Evolutionary conservation across 2,888 invertebrate genomes (phyloP), one percentile per base, ranked within the genome.

Genomic region (Brachycybe producta): DNA sequence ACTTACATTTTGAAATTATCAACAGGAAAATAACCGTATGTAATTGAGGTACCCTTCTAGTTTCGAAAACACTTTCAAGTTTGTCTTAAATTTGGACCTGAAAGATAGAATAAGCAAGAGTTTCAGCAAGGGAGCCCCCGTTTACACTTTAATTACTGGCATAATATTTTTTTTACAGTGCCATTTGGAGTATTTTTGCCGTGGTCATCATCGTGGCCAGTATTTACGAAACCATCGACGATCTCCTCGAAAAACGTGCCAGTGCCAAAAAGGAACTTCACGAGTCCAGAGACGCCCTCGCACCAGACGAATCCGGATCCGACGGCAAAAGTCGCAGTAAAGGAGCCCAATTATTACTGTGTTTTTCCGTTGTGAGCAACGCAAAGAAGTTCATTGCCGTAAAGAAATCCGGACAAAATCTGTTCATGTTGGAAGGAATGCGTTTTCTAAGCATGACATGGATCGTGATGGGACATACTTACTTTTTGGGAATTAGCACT

Each of bases 391-490:
- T 75, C 35, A 61, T 73, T n/a, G 61, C 62, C 28, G 68, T 69
- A 0, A 62, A 64, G 15, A 46, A 66, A 3, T 55, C 60, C 3
- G 34, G 58, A 0, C 65, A 68, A 15, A 61, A 68, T 1, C 56
- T 76, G 1, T 56, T 62, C 0, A 61, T 65, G 2, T 64, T 76
- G n/a, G 73, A 75, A 55, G 75, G 75, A 1, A 50, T 75, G 8
- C 65, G 72, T 54, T 72, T 75, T 55, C 61, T 76, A 21, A 69
- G 72, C 17, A 75, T 77, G 72, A 56, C 70, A 26, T 76, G 76
- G 74, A 72, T 77, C 23, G 69, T 76, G 39, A 60, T 71, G 52
- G 71, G 70, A 1, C 76, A 77, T 56, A 68, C 71, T n/a, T 65
- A 51, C 21, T 38, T 21, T 26, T n/a, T 44, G 26, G 50, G 43